A percentile compares a stretch with the other conserved stretches of the same genome.
phyloP scores from a whole-genome alignment of 2,888 invertebrate species.

The Silvanus unidentatus region DNA sequence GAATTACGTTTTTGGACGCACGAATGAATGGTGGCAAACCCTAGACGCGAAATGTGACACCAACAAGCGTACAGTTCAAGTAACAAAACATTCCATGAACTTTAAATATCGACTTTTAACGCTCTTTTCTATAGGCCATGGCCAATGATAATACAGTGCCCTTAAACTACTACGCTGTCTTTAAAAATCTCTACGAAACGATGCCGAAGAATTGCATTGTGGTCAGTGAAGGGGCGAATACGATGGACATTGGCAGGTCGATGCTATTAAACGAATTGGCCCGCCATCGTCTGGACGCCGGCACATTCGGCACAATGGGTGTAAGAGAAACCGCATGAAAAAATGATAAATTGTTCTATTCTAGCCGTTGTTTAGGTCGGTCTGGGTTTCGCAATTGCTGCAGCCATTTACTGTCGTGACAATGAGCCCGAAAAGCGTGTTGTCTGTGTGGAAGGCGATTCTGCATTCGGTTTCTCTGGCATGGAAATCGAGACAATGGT shows the following conservation, averaged over 20 bases:
- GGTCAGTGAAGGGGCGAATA: constrained; percentile 96
- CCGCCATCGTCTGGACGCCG: constrained; percentile 87
- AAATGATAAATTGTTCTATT: not conserved
- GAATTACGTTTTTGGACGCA: constrained; percentile 52
- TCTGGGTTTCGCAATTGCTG: constrained; percentile 85
- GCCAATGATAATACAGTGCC: constrained; percentile 66
- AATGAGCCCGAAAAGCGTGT: constrained; percentile 75
- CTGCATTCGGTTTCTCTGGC: constrained; percentile 96
- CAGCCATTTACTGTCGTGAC: constrained; percentile 84
- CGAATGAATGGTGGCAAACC: constrained; percentile 71
- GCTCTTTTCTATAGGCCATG: constrained; percentile 51
- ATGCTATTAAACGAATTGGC: constrained; percentile 79
- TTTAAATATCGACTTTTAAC: not conserved
- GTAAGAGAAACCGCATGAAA: constrained; percentile 43
- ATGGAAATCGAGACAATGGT: constrained; percentile 98
- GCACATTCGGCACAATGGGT: constrained; percentile 96
- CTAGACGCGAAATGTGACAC: constrained; percentile 64
- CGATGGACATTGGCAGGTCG: constrained; percentile 95
- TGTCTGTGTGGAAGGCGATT: constrained; percentile 92
- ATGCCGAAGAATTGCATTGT: constrained; percentile 82
- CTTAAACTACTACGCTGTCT: constrained; percentile 90
- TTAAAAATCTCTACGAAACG: constrained; percentile 70
- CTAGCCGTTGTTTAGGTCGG: constrained; percentile 60
- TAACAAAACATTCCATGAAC: too few relatives aligned
- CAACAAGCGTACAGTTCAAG: constrained; percentile 66